phyloP scores from a whole-genome alignment of 2,797 vertebrate species.

The Chelon auratus region DNA sequence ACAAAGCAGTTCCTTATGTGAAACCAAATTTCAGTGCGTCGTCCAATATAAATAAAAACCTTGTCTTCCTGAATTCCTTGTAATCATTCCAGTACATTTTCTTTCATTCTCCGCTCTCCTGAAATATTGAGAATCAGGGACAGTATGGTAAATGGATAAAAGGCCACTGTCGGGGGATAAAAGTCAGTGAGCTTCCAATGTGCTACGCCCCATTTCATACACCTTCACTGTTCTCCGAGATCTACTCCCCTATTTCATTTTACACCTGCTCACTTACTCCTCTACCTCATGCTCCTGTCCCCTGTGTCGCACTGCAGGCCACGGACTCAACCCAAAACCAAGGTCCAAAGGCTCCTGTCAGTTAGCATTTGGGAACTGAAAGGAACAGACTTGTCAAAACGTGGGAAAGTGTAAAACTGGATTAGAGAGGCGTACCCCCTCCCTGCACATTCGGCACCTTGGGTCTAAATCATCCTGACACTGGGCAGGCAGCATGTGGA shows the following conservation, averaged over 20 bases:
- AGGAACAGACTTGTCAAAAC: constrained; percentile 71
- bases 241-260: background rate
- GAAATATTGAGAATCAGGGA: constrained; percentile 15
- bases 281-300: constrained; percentile 36
- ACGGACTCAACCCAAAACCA: constrained; percentile 40
- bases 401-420: constrained; percentile 70
- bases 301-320: constrained; percentile 53
- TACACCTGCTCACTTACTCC: constrained; percentile 49
- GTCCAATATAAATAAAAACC: background rate
- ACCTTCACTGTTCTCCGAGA: constrained; percentile 16
- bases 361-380: constrained; percentile 70
- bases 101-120: constrained; percentile 16
- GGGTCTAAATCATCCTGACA: constrained; percentile 69
- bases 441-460: constrained; percentile 33
- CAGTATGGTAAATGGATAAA: constrained; percentile 37
- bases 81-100: constrained; percentile 3
- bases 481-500: constrained; percentile 53
- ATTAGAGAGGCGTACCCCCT: constrained; percentile 61
- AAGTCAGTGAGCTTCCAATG: constrained; percentile 40
- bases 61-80: background rate
- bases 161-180: constrained; percentile 22
- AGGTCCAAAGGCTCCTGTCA: constrained; percentile 60
- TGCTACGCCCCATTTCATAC: constrained; percentile 31
- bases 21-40: constrained; percentile 27
- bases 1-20: constrained; percentile 12